These are phyloP conservation scores for Parazoanthus atlanticus DNA, from an alignment of 92 coral and sea anemone genomes.

Conservation along the genomic window DNA sequence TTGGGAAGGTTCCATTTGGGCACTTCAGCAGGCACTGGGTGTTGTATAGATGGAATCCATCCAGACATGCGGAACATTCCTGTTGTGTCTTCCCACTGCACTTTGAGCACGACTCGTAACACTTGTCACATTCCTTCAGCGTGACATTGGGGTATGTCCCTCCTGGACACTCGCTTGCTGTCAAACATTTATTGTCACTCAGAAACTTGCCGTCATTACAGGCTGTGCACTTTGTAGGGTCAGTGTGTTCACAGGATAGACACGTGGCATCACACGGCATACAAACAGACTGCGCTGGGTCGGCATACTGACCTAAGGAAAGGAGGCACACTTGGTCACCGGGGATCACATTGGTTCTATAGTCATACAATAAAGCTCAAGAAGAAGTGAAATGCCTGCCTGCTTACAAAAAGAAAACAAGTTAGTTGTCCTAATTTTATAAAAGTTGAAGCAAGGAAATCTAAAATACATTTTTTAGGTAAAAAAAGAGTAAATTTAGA, in stretches of 20 bases:
- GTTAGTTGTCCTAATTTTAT: not conserved
- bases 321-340: not conserved
- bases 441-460: not conserved
- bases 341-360: not conserved
- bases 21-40: constrained; percentile 72
- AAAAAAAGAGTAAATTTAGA: too few species aligned
- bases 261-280: constrained; percentile 69
- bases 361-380: not conserved
- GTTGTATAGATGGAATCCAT: constrained; percentile 65
- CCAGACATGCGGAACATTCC: constrained; percentile 71
- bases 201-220: constrained; percentile 68
- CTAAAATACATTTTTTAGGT: too few species aligned
- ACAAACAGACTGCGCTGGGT: constrained; percentile 72
- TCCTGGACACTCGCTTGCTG: constrained; percentile 61
- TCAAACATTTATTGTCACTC: constrained; percentile 61
- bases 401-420: not conserved
- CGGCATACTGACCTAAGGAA: constrained; percentile 67
- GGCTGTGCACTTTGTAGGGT: constrained; percentile 75
- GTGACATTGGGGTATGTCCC: constrained; percentile 68
- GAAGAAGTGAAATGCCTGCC: not conserved
- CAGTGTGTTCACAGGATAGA: constrained; percentile 66
- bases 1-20: constrained; percentile 73
- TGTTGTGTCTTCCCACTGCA: constrained; percentile 61
- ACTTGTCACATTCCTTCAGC: constrained; percentile 59
- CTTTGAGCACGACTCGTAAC: constrained; percentile 68